phyloP scores from a whole-genome alignment of 2,797 vertebrate genomes.

The Rhabdophis nuchalis region DNA sequence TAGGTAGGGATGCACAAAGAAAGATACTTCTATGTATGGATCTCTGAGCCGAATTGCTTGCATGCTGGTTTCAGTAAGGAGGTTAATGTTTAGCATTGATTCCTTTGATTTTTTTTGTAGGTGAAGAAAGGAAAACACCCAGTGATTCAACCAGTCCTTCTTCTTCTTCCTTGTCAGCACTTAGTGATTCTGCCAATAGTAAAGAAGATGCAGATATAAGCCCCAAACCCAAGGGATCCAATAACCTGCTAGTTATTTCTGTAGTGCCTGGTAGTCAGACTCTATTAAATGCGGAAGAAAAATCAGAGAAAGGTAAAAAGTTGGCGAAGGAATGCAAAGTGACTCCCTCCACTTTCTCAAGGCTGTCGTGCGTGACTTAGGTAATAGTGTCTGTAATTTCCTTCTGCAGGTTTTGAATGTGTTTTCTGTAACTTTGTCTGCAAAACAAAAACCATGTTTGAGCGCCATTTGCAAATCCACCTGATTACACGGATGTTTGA shows the following conservation, averaged over 20 bases:
- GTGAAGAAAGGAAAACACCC: conserved; percentile 76
- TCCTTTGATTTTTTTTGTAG: conserved; percentile 43
- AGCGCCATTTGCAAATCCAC: conserved; percentile 98
- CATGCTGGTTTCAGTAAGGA: conserved; percentile 12
- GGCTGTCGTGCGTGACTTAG: not conserved
- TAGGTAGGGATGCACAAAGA: not conserved
- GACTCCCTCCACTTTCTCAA: fast-evolving
- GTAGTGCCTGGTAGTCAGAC: conserved; percentile 87
- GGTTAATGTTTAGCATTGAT: not conserved
- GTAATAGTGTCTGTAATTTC: conserved; percentile 19
- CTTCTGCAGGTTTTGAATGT: conserved; percentile 90
- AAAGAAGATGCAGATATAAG: conserved; percentile 87
- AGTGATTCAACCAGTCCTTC: conserved; percentile 97
- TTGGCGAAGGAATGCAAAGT: not conserved
- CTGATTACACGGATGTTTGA: conserved; percentile 99
- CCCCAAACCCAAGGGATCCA: conserved; percentile 84
- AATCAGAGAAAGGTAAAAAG: conserved; percentile 90
- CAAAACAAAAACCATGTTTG: conserved; percentile 98
- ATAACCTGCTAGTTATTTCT: conserved; percentile 88
- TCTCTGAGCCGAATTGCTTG: not conserved
- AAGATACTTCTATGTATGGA: not conserved
- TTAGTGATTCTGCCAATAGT: conserved; percentile 96
- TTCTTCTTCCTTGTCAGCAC: conserved; percentile 89
- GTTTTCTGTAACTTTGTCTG: conserved; percentile 99
- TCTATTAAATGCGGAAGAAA: conserved; percentile 86